Evolutionary conservation across 2,888 invertebrate genomes (phyloP).

Genomic region (Bursaphelenchus okinawaensis): DNA sequence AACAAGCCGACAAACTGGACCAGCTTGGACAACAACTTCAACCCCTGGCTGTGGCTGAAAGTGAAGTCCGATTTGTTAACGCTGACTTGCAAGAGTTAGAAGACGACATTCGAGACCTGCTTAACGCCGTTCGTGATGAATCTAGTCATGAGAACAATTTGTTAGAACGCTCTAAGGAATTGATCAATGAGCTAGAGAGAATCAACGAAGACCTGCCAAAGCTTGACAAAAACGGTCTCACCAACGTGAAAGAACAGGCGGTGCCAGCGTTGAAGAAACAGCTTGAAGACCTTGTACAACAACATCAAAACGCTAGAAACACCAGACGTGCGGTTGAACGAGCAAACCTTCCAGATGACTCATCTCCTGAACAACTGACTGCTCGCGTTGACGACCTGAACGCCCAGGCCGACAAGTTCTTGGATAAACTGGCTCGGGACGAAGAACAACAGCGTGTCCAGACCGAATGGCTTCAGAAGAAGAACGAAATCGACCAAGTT

Average conservation of each 20-base stretch:
- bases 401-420: background rate
- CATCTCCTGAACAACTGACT: slow-evolving; percentile 6
- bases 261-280: slow-evolving; percentile 2
- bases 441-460: background rate
- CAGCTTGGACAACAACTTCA: slow-evolving; percentile 37
- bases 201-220: slow-evolving; percentile 1
- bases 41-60: slow-evolving; percentile 37
- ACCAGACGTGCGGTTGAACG: background rate
- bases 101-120: slow-evolving; percentile 31
- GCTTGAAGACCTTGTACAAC: slow-evolving; percentile 6
- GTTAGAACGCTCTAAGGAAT: slow-evolving; percentile 1
- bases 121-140: slow-evolving; percentile 18
- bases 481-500: slow-evolving; percentile 10
- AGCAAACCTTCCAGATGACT: background rate
- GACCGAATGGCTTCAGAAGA: slow-evolving; percentile 14
- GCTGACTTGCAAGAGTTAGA: slow-evolving; percentile 41
- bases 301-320: background rate
- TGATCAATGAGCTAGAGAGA: slow-evolving; percentile 3
- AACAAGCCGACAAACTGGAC: slow-evolving; percentile 27
- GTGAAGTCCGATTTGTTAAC: slow-evolving; percentile 45
- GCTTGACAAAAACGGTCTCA: background rate
- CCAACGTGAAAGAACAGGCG: background rate
- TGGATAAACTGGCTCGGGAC: background rate
- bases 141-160: slow-evolving; percentile 18
- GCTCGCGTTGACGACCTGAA: background rate